Conservation (phyloP, 2,797 vertebrate genomes). For the Galaxias olidus region DNA sequence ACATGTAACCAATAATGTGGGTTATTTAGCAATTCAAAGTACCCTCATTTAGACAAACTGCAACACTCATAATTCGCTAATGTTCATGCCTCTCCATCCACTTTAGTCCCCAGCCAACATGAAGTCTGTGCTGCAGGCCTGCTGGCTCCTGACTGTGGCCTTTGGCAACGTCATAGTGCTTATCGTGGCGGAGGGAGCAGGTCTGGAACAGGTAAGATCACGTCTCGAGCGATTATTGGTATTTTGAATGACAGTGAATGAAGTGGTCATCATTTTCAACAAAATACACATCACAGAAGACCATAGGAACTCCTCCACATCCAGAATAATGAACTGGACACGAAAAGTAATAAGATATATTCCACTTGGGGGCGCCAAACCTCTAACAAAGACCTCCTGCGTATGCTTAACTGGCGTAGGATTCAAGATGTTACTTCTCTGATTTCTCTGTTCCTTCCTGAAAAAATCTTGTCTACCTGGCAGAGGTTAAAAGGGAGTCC, state of each 20-base stretch:
- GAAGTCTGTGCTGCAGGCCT: conserved; percentile 96
- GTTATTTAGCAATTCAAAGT: background rate
- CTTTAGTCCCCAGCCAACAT: conserved; percentile 92
- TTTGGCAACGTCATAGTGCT: conserved; percentile 93
- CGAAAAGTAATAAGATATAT: background rate
- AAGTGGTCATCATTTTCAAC: no score
- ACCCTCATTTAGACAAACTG: background rate
- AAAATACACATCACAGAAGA: background rate
- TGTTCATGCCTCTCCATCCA: background rate
- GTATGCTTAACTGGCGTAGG: no score
- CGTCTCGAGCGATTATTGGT: no score
- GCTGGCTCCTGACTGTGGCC: conserved; percentile 94
- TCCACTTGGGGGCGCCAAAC: background rate
- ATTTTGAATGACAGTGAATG: no score
- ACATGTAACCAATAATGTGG: background rate
- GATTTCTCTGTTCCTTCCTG: background rate
- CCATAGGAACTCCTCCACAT: background rate
- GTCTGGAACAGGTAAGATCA: conserved; percentile 87
- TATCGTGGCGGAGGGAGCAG: conserved; percentile 90
- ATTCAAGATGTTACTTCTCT: no score
- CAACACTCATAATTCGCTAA: background rate
- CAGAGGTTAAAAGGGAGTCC: background rate
- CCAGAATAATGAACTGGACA: no score
- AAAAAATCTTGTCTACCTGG: background rate
- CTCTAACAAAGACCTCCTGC: background rate